Base-by-base conservation (phyloP, 2,797 vertebrate genomes). In the Xenopus petersii region DNA sequence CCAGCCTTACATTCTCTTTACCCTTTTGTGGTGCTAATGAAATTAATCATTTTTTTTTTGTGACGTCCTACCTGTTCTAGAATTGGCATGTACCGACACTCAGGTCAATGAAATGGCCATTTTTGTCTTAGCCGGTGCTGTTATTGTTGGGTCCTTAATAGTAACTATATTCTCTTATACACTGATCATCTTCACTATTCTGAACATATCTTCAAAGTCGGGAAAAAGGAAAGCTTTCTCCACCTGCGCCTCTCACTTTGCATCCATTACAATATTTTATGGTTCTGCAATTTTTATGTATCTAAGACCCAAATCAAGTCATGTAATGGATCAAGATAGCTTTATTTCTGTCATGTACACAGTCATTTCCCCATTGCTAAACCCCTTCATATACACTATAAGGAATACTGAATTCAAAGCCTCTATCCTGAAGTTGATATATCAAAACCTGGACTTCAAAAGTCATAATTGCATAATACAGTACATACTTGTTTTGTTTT, bases 241-340 rank as follows among this genome's bases (percentile, higher is more conserved):
- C 0, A 88, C 85, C 15, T 88, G 87, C 0, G 69, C n/a, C 0
- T 88, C 84, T 46, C 74, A 76, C n/a, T 24, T 76, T 15, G 65
- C 49, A 4, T 61, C 70, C 8, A 66, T 71, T 16, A 64, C 79
- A 46, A 6, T 84, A 68, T 71, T 88, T 4, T 89, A 87, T 0
- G 82, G 87, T 10, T 88, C 85, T 0, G 84, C 81, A 0, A 82
- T 81, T 21, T 87, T 88, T 79, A 86, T 85, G 86, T 88, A 89
- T 58, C 74, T 90, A 66, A 81, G 81, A 11, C 55, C 55, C 30
- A 71, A 86, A 58, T 84, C 87, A 11, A 85, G 78, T 58, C 82
- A 87, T 9, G 71, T 79, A 60, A 79, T 79, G 9, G 80, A 78
- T 67, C 85, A 75, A 33, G 64, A 62, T 67, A 63, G 33, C 11